A percentile compares a stretch with the other conserved stretches of the same genome.
Conservation (phyloP, 2,113 vertebrate genomes). For the Cheirogaleus medius region DNA sequence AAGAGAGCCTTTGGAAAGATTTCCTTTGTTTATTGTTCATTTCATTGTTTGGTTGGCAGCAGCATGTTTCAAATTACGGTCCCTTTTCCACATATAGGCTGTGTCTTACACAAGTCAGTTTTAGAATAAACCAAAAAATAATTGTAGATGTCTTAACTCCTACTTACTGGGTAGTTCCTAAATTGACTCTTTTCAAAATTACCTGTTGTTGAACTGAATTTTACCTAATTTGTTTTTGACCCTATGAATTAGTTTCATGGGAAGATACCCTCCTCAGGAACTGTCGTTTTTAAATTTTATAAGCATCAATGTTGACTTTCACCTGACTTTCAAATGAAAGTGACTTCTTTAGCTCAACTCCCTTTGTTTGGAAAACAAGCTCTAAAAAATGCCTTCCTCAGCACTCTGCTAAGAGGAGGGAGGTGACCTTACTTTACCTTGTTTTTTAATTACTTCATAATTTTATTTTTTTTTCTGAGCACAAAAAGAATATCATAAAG, state of each 20-base stretch:
- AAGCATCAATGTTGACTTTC: neutral
- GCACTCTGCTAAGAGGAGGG: neutral
- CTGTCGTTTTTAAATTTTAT: neutral
- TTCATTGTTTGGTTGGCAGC: conserved; percentile 56
- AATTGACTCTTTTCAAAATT: conserved; percentile 42
- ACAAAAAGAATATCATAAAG: conserved; percentile 2
- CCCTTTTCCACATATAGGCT: neutral
- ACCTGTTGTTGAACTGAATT: conserved; percentile 34
- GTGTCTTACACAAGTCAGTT: conserved; percentile 24
- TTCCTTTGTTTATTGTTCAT: conserved; percentile 74
- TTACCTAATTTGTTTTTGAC: neutral
- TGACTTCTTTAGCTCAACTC: conserved; percentile 10
- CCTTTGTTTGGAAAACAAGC: conserved; percentile 56
- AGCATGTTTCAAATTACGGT: conserved; percentile 2
- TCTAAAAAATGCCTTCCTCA: conserved; percentile 32
- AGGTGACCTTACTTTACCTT: neutral
- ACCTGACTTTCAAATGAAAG: conserved; percentile 45
- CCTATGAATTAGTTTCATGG: neutral
- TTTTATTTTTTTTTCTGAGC: conserved; percentile 32
- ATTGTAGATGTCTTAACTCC: neutral
- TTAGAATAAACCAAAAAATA: conserved; percentile 40
- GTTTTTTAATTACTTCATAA: conserved; percentile 3
- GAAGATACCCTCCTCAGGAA: neutral
- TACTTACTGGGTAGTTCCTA: neutral
- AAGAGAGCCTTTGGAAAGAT: conserved; percentile 64